These are phyloP conservation scores for Ondatra zibethicus DNA, from an alignment of 2,113 vertebrate genomes.

Conservation along the genomic window DNA sequence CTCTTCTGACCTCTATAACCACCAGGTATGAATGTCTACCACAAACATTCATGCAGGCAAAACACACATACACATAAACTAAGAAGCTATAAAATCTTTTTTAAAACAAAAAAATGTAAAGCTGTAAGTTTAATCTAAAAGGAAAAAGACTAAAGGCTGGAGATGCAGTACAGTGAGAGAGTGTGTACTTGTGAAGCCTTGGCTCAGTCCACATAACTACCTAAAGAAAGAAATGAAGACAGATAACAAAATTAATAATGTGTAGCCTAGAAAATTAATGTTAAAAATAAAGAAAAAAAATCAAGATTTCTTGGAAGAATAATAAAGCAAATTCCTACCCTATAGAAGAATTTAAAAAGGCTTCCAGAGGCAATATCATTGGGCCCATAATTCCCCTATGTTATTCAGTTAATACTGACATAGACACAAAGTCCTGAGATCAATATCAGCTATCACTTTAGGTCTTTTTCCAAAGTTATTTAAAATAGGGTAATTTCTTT, in stretches of 20 bases:
- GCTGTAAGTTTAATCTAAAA: background rate
- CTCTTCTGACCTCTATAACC: background rate
- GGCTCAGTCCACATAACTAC: background rate
- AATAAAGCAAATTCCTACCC: background rate
- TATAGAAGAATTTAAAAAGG: background rate
- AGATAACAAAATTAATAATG: background rate
- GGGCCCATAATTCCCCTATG: conserved; percentile 78
- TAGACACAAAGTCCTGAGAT: conserved; percentile 79
- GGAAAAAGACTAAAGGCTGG: background rate
- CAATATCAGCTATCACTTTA: background rate
- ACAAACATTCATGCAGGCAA: background rate
- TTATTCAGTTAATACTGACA: conserved; percentile 87
- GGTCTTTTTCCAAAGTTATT: background rate
- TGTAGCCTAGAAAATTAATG: background rate
- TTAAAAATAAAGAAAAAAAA: background rate
- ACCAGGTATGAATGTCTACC: background rate
- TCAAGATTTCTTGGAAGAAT: background rate
- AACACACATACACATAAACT: background rate
- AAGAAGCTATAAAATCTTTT: background rate
- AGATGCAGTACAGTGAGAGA: background rate
- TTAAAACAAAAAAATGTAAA: background rate
- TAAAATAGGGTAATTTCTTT: background rate
- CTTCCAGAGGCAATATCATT: background rate
- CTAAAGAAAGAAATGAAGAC: background rate
- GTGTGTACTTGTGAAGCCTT: background rate